These are phyloP conservation scores for Cebuella pygmaea DNA, from an alignment of 2,797 vertebrate species.

Conservation along the genomic window DNA sequence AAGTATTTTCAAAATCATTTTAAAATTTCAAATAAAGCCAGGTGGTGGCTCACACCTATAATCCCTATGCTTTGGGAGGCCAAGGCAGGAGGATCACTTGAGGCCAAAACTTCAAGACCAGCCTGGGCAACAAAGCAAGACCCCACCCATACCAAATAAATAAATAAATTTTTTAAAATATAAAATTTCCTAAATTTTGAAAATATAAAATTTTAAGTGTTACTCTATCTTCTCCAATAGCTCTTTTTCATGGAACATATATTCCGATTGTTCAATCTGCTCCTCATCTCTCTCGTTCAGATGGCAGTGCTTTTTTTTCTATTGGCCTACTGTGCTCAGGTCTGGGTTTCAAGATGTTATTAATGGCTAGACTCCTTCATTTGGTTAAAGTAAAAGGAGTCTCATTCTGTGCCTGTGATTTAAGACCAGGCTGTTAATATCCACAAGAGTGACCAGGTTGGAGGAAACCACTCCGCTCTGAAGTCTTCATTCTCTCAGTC, in stretches of 20 bases:
- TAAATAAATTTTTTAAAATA: neutral
- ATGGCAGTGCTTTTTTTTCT: neutral
- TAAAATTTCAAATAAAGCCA: neutral
- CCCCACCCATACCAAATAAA: neutral
- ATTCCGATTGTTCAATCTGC: neutral
- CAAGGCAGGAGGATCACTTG: neutral
- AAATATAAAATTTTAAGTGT: neutral
- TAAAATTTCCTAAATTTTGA: neutral
- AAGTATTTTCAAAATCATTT: neutral
- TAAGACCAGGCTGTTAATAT: neutral
- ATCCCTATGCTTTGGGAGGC: neutral
- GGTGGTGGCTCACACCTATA: neutral
- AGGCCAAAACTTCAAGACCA: neutral
- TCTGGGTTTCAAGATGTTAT: neutral
- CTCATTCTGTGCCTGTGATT: neutral
- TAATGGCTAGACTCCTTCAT: neutral
- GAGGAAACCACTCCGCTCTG: neutral
- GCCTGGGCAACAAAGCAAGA: neutral
- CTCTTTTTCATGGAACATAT: neutral
- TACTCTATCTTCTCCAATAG: neutral
- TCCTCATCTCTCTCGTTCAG: neutral
- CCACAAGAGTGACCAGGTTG: neutral
- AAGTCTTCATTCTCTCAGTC: neutral
- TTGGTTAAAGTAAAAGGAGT: neutral
- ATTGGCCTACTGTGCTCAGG: neutral